Conservation (phyloP, 2,113 vertebrate species). For the Callocephalon fimbriatum region DNA sequence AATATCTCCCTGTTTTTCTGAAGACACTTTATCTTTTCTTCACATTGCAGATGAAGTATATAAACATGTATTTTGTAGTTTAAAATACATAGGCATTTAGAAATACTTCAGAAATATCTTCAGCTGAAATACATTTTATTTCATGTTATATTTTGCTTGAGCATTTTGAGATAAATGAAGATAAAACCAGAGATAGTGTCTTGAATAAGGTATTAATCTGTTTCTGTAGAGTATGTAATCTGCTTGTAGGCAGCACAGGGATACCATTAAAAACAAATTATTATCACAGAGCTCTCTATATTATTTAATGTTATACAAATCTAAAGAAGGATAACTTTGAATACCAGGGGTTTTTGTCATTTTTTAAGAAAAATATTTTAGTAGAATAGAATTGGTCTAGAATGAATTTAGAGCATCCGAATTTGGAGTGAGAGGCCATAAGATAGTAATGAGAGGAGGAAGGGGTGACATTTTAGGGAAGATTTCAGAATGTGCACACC, state of each 20-base stretch:
- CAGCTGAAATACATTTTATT: background rate
- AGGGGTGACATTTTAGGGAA: background rate
- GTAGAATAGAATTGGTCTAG: background rate
- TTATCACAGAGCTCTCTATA: background rate
- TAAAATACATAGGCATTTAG: background rate
- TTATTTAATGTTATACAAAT: background rate
- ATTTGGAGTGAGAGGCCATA: background rate
- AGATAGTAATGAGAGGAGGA: background rate
- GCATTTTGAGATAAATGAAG: background rate
- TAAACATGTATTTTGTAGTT: background rate
- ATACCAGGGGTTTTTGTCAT: fast-evolving
- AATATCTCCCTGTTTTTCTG: background rate
- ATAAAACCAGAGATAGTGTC: background rate
- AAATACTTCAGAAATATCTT: background rate
- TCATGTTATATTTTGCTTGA: background rate
- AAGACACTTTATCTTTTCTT: background rate
- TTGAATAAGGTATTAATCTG: background rate
- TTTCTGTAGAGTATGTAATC: background rate
- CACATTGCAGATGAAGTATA: background rate
- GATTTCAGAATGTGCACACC: background rate
- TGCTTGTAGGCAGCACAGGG: background rate
- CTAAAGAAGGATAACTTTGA: background rate
- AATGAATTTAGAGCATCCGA: background rate
- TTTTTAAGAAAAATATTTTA: background rate
- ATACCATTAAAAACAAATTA: background rate